Conservation (phyloP, 2,888 invertebrate genomes). For the Drosophila sordidapex region DNA sequence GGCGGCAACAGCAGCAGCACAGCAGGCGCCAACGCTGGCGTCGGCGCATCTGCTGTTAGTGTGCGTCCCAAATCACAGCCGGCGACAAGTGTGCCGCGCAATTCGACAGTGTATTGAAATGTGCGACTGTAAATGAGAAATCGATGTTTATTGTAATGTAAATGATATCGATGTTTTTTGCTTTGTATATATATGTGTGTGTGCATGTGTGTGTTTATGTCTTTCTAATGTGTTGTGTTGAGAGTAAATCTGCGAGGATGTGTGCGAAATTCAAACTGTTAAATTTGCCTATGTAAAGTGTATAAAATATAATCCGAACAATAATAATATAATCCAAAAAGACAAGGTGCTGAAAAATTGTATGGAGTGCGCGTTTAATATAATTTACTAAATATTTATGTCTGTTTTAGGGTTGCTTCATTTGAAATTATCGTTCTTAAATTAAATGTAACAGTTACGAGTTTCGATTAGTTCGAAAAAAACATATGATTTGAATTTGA, state of each 20-base stretch:
- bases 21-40: constrained; percentile 25
- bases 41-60: constrained; percentile 17
- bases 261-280: constrained; percentile 30
- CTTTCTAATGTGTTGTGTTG: constrained; percentile 18
- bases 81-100: constrained; percentile 53
- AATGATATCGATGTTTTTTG: constrained; percentile 36
- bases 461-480: background rate
- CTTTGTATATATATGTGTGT: constrained; percentile 50
- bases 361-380: background rate
- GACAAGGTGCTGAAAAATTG: constrained; percentile 9
- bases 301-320: constrained; percentile 40
- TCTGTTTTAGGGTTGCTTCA: background rate
- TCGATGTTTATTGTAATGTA: constrained; percentile 11
- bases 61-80: constrained; percentile 66
- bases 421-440: background rate
- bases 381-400: background rate
- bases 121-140: constrained; percentile 3
- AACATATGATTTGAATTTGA: background rate
- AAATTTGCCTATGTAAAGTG: constrained; percentile 35
- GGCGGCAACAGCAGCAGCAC: constrained; percentile 58
- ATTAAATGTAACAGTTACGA: background rate
- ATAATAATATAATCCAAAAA: constrained; percentile 23
- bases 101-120: constrained; percentile 65
- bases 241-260: constrained; percentile 19
- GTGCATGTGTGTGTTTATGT: constrained; percentile 25